phyloP scores from a whole-genome alignment of 2,888 invertebrate genomes.

The Brachynemurus nebulosus region DNA sequence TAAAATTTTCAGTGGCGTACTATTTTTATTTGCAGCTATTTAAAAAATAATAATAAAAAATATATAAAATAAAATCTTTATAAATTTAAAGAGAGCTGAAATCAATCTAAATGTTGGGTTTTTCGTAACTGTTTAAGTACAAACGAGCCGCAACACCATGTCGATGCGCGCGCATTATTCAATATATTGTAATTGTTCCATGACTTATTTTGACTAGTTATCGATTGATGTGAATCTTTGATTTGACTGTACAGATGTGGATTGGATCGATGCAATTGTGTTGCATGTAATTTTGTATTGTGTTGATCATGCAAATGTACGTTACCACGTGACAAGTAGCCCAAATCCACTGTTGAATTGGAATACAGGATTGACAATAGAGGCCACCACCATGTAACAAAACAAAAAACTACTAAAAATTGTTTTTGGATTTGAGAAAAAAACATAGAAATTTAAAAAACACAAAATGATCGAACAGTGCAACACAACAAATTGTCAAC shows the following conservation, averaged over 20 bases:
- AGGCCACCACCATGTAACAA: slow-evolving; percentile 21
- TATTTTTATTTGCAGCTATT: no score
- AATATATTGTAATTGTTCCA: slow-evolving; percentile 4
- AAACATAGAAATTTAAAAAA: no score
- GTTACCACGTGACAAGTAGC: slow-evolving; percentile 50
- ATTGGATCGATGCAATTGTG: slow-evolving; percentile 22
- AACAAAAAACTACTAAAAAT: no score
- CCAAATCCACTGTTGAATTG: slow-evolving; percentile 44
- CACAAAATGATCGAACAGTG: no score
- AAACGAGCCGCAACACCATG: slow-evolving; percentile 69
- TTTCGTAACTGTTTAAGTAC: slow-evolving; percentile 61
- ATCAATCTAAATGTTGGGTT: slow-evolving; percentile 58
- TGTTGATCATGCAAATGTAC: slow-evolving; percentile 50
- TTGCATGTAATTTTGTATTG: slow-evolving; percentile 26
- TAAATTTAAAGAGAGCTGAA: no score
- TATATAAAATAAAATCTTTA: no score
- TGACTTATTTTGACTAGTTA: background rate
- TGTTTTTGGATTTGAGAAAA: no score
- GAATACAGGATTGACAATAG: background rate
- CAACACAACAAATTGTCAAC: no score
- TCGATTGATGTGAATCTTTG: slow-evolving; percentile 1
- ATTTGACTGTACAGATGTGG: slow-evolving; percentile 25
- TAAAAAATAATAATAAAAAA: no score
- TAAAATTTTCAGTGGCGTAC: no score
- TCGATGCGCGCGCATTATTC: slow-evolving; percentile 44